phyloP scores from a whole-genome alignment of 2,113 vertebrate genomes.

The Pollachius pollachius region DNA sequence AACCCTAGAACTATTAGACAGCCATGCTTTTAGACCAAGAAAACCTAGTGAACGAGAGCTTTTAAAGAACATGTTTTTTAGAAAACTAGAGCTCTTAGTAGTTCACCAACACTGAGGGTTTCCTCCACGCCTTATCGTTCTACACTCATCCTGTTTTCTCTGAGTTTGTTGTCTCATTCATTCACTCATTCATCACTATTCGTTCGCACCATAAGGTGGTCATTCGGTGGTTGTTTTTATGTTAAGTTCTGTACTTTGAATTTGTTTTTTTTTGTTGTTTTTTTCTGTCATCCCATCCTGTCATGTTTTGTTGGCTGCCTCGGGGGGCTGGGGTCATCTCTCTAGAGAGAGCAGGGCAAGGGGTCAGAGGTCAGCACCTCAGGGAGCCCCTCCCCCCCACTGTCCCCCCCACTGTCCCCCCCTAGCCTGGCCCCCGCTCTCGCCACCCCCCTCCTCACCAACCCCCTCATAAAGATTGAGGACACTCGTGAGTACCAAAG shows the following conservation, averaged over 20 bases:
- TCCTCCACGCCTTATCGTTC: no score
- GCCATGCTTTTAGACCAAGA: no score
- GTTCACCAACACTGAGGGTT: no score
- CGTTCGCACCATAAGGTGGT: no score
- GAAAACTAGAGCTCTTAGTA: no score
- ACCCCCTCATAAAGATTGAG: slow-evolving; percentile 78
- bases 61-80: no score
- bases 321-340: slow-evolving; percentile 56
- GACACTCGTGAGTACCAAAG: slow-evolving; percentile 82
- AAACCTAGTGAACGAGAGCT: no score
- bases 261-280: slow-evolving; percentile 41
- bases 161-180: no score
- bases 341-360: slow-evolving; percentile 85
- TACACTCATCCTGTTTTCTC: no score
- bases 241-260: not conserved
- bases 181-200: no score
- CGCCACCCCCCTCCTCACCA: slow-evolving; percentile 72
- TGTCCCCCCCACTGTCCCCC: slow-evolving; percentile 75
- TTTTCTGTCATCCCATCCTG: slow-evolving; percentile 56
- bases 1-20: no score
- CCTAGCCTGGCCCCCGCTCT: slow-evolving; percentile 77
- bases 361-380: slow-evolving; percentile 67
- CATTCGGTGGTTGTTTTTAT: not conserved
- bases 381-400: slow-evolving; percentile 68
- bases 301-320: slow-evolving; percentile 59